These are phyloP conservation scores for Lepidonotus clava DNA, from an alignment of 2,888 invertebrate species.

Conservation along the genomic window DNA sequence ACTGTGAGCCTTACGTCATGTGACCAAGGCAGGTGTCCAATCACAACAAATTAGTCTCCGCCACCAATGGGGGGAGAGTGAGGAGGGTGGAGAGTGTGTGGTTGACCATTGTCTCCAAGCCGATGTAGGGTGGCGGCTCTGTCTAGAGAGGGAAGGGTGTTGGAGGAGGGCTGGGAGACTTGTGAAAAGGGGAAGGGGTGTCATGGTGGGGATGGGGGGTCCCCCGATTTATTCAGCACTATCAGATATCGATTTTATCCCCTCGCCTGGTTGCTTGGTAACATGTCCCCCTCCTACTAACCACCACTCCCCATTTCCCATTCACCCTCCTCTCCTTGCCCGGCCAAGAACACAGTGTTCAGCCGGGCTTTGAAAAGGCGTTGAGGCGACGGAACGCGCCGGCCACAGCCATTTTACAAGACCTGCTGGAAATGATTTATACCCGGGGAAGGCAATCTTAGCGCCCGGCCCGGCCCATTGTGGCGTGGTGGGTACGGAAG, in stretches of 20 bases:
- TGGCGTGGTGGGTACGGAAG: background rate
- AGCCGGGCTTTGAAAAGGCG: background rate
- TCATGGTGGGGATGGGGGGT: background rate
- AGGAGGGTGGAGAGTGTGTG: background rate
- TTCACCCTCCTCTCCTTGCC: background rate
- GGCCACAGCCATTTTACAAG: background rate
- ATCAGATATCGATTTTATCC: slow-evolving; percentile 15
- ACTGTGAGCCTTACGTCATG: too few relatives aligned
- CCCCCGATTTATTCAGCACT: slow-evolving; percentile 2
- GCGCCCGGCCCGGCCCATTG: background rate
- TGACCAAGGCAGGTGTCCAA: slow-evolving; percentile 19
- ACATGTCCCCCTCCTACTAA: background rate
- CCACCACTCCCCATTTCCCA: background rate
- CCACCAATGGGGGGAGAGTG: background rate
- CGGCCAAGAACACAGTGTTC: background rate
- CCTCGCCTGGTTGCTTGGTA: slow-evolving; percentile 21
- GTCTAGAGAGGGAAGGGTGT: background rate
- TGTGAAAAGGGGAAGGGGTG: background rate
- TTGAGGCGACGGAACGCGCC: background rate
- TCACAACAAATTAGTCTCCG: slow-evolving; percentile 11
- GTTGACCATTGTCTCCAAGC: background rate
- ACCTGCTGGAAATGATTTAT: slow-evolving; percentile 23
- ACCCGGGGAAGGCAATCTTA: background rate
- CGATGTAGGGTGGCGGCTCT: background rate
- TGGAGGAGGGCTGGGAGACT: background rate